Conservation (phyloP, 2,797 vertebrate genomes). For the Scleropages formosus region DNA sequence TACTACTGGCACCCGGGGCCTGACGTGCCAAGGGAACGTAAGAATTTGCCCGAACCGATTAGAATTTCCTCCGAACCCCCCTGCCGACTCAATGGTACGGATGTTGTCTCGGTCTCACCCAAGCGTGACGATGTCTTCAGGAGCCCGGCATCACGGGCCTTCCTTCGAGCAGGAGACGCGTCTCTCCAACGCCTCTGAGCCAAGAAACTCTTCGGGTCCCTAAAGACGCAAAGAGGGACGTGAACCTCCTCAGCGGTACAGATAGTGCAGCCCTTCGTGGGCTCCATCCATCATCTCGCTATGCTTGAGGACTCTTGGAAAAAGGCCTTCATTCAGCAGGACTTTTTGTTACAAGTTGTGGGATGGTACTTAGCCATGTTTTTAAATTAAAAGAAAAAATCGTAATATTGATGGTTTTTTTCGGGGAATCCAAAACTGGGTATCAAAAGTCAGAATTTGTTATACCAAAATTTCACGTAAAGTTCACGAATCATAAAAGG, state of each 20-base stretch:
- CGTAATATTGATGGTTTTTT: too few species aligned
- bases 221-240: conserved; percentile 51
- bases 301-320: background rate
- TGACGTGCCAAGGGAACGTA: conserved; percentile 31
- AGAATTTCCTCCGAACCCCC: conserved; percentile 57
- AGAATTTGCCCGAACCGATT: conserved; percentile 61
- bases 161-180: conserved; percentile 66
- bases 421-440: too few species aligned
- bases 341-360: too few species aligned
- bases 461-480: too few species aligned
- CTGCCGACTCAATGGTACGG: conserved; percentile 72
- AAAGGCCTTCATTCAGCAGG: background rate
- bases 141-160: conserved; percentile 68
- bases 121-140: conserved; percentile 71
- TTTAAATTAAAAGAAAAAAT: too few species aligned
- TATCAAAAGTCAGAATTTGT: too few species aligned
- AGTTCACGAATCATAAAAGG: too few species aligned
- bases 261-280: conserved; percentile 68
- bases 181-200: conserved; percentile 65
- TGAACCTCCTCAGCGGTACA: conserved; percentile 62
- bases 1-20: conserved; percentile 36
- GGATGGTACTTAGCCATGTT: too few species aligned
- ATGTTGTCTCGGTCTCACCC: conserved; percentile 68
- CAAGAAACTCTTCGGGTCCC: conserved; percentile 60
- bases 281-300: conserved; percentile 61